These are phyloP conservation scores for Penaeus indicus DNA, from an alignment of 1,140 invertebrate genomes.

Conservation along the genomic window DNA sequence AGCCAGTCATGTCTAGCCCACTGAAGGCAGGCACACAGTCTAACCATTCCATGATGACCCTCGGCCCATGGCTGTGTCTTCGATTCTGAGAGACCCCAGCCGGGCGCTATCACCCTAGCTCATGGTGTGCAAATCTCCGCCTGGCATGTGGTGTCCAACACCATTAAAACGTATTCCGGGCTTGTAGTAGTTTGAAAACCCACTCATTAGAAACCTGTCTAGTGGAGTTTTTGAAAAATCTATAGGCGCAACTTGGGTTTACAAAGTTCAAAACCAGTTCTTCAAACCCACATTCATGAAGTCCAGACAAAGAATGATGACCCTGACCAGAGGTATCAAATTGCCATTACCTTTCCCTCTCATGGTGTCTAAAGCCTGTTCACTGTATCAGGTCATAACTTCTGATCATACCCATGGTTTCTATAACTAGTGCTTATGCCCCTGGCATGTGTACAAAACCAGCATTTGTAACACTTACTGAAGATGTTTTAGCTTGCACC, in stretches of 20 bases:
- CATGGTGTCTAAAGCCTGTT: slow-evolving; percentile 37
- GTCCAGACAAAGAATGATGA: slow-evolving; percentile 37
- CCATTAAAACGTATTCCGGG: slow-evolving; percentile 24
- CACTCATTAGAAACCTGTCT: slow-evolving; percentile 26
- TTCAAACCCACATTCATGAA: slow-evolving; percentile 26
- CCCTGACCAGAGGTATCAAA: slow-evolving; percentile 12
- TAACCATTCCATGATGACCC: slow-evolving; percentile 57
- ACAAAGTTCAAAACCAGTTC: slow-evolving; percentile 31
- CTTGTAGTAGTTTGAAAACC: slow-evolving; percentile 29
- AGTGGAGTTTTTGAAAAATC: slow-evolving; percentile 38
- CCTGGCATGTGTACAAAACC: not conserved
- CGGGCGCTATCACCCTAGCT: slow-evolving; percentile 34
- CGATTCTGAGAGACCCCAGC: slow-evolving; percentile 42
- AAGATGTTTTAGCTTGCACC: not conserved
- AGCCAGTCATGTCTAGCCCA: slow-evolving; percentile 24
- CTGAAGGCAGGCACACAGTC: slow-evolving; percentile 59
- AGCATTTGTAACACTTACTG: slow-evolving; percentile 9
- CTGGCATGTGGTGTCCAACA: slow-evolving; percentile 34
- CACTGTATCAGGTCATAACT: not conserved
- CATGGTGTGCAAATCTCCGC: slow-evolving; percentile 40
- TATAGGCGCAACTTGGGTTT: slow-evolving; percentile 34
- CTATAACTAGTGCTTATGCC: too few relatives aligned
- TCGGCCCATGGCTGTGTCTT: slow-evolving; percentile 39
- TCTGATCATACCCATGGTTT: too few relatives aligned
- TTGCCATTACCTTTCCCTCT: slow-evolving; percentile 7